Evolutionary conservation across 2,797 vertebrate species (phyloP).

Genomic region (Mormyrops boulengeri): DNA sequence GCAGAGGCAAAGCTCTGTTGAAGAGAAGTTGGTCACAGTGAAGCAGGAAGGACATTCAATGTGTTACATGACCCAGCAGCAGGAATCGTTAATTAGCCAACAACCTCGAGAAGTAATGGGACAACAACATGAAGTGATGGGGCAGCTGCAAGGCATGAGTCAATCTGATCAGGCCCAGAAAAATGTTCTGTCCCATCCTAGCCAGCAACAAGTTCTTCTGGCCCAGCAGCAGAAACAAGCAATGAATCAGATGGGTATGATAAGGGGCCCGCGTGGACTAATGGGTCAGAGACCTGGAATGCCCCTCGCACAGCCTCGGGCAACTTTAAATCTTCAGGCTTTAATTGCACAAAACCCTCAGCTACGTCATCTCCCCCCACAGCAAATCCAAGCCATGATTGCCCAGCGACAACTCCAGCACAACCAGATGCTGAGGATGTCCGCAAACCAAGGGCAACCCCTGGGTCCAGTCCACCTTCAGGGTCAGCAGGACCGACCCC

Average conservation of each 20-base stretch:
- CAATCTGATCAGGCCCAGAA: constrained; percentile 50
- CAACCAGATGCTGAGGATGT: constrained; percentile 73
- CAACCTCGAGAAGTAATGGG: constrained; percentile 54
- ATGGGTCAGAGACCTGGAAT: constrained; percentile 60
- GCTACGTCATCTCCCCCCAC: constrained; percentile 83
- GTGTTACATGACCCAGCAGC: constrained; percentile 52
- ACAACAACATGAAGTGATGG: constrained; percentile 43
- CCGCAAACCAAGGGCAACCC: constrained; percentile 62
- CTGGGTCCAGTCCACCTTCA: constrained; percentile 24
- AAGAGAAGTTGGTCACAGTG: constrained; percentile 50
- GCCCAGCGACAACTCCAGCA: constrained; percentile 87
- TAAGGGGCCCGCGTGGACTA: constrained; percentile 64
- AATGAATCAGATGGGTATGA: constrained; percentile 52
- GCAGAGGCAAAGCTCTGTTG: constrained; percentile 54
- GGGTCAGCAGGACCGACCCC: constrained; percentile 46
- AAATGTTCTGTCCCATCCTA: constrained; percentile 48
- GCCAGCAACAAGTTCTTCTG: constrained; percentile 57
- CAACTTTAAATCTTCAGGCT: constrained; percentile 77
- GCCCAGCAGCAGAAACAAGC: constrained; percentile 68
- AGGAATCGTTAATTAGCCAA: constrained; percentile 48
- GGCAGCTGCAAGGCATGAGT: constrained; percentile 50
- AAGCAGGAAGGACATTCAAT: constrained; percentile 72
- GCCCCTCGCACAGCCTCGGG: constrained; percentile 73
- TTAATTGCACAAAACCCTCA: constrained; percentile 93
- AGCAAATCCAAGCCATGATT: constrained; percentile 88